Evolutionary conservation across 2,888 invertebrate genomes (phyloP), one percentile per base, ranked within the genome.

Genomic region (Pachydiplax longipennis): DNA sequence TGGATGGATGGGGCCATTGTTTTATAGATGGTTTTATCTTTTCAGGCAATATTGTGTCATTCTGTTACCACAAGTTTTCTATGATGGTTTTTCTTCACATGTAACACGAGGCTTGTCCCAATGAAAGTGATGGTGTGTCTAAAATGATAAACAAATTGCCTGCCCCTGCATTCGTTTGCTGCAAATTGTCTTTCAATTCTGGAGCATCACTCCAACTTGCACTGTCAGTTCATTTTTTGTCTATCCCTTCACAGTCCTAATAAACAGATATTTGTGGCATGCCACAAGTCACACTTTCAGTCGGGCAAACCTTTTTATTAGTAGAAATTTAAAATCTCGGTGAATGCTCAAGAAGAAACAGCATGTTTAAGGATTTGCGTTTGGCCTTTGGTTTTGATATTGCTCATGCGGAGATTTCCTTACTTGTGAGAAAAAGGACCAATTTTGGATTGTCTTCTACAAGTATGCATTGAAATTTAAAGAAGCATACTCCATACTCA

Each of bases 401-500:
- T 61, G 61, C 61, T 87, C 87, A 87, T 87, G 61, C 53, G 15
- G 37, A 61, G 15, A 61, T 87, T 61, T 87, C 87, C 87, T 37
- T 87, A 83, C 82, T 53, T 83, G 82, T 83, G 87, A 58, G 37
- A 87, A 61, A 87, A 87, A 61, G 87, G 87, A 87, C 87, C 87
- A 87, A 87, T 61, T 61, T 61, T 87, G 87, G 61, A 87, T 37
- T 87, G 37, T 87, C 87, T 87, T 87, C 37, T 61, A 83, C 22
- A 87, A 87, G 61, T 87, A 61, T 87, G 61, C 37, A 37, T 61
- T 87, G 22, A 87, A 87, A 87, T 65, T 37, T 53, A 65, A 61
- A 35, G 61, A 87, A 61, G 87, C 61, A 87, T 61, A 61, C 87
- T 87, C 61, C 61, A 87, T 87, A 87, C 87, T 87, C 87, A 87